phyloP scores from a whole-genome alignment of 2,113 vertebrate genomes.

The Trachemys scripta region DNA sequence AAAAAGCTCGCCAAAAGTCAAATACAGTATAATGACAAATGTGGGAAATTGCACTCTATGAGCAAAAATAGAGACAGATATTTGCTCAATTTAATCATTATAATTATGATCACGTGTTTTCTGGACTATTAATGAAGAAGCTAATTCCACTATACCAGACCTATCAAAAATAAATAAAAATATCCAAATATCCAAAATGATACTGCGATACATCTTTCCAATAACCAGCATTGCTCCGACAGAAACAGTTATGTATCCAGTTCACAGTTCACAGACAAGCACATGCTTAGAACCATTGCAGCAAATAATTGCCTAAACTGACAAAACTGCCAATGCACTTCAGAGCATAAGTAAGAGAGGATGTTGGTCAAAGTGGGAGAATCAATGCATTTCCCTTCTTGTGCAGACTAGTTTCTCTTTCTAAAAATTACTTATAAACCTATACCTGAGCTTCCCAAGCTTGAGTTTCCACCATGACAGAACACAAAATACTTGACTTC shows the following conservation, averaged over 20 bases:
- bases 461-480: conserved; percentile 2
- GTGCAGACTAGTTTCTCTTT: not conserved
- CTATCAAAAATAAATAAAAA: not conserved
- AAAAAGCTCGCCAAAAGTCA: not conserved
- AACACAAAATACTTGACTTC: conserved; percentile 24
- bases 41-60: not conserved
- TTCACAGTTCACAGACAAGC: not conserved
- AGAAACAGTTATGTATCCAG: not conserved
- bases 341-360: not conserved
- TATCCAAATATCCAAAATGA: not conserved
- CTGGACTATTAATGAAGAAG: not conserved
- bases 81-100: not conserved
- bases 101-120: not conserved
- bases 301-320: not conserved
- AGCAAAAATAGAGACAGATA: not conserved
- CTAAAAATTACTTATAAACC: not conserved
- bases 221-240: not conserved
- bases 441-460: conserved; percentile 41
- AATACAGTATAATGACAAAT: not conserved
- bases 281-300: not conserved
- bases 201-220: not conserved
- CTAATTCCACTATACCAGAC: not conserved
- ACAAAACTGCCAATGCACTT: not conserved
- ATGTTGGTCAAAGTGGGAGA: not conserved
- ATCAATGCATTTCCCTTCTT: not conserved